These are phyloP conservation scores for Plebejus anna DNA, from an alignment of 2,888 invertebrate species.

Conservation along the genomic window DNA sequence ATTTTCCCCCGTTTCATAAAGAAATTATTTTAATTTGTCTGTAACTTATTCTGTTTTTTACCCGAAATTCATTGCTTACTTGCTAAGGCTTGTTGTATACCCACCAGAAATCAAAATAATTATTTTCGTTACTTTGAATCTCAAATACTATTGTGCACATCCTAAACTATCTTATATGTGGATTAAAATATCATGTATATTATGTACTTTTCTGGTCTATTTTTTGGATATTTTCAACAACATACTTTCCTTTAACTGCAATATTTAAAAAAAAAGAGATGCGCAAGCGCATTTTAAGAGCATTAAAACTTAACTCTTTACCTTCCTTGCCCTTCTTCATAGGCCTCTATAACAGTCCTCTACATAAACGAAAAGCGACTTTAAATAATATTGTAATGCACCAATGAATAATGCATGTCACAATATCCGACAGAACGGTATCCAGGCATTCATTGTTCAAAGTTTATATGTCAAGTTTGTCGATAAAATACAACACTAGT, in stretches of 20 bases:
- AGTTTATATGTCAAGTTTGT: constrained; percentile 3
- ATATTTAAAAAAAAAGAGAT: not conserved
- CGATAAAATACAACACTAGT: not conserved
- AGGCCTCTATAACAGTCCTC: no score
- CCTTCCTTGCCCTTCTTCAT: not conserved
- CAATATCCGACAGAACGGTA: not conserved
- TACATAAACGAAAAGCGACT: not conserved
- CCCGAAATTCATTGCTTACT: no score
- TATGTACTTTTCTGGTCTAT: no score
- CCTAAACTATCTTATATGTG: no score
- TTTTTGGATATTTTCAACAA: no score
- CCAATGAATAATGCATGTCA: constrained; percentile 8
- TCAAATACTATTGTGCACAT: no score
- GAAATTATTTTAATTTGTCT: not conserved
- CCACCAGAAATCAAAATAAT: no score
- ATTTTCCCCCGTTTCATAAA: not conserved
- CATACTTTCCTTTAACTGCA: no score
- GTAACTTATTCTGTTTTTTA: no score
- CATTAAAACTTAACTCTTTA: not conserved
- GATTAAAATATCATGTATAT: no score
- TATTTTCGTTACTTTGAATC: no score
- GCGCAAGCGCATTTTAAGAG: not conserved
- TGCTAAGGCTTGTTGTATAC: no score
- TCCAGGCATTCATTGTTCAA: constrained; percentile 10
- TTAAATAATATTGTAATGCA: not conserved